Evolutionary conservation across 53 echinoderm and acorn worm genomes (phyloP), one percentile per base, ranked within the genome.

Genomic region (Paelopatides confundens): DNA sequence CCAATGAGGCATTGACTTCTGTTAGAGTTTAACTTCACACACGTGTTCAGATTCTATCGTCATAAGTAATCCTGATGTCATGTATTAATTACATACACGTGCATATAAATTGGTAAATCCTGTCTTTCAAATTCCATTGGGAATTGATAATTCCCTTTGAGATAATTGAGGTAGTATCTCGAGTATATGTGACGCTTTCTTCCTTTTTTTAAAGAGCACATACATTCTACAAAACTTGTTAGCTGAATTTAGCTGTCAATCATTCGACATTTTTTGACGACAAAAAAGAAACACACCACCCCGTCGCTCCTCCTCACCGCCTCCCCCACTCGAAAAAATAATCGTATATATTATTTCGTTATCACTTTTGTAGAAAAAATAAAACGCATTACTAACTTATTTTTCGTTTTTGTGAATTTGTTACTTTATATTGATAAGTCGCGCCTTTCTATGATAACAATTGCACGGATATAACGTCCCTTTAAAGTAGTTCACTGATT

Each of bases 71-170:
- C 74, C 21, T 46, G 74, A 74, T 74, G 74, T 26, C 74, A 74
- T 74, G 74, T 74, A 74, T 74, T 74, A 74, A 74, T 74, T 74
- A 74, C 74, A 74, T 21, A n/a, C 58, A 58, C n/a, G 21, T 58
- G 58, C 58, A 67, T 67, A 67, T 67, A 67, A 67, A 67, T 67
- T 67, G 67, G 30, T 31, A 8, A 31, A 67, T 8, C 31, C 67
- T 67, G 30, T 67, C 67, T 31, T 67, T 9, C 31, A 2, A 28
- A 67, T 30, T 67, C 31, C 67, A 7, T 31, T 3, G 30, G 67
- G 30, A 31, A 18, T 31, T 67, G 15, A 67, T 18, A 5, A 67
- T 31, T 8, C 18, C 30, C 67, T 67, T 18, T 28, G 67, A 31
- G 6, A 2, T 67, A 18, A 31, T 18, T 28, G 67, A 31, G 6